Conservation (phyloP, 1,140 invertebrate species). For the Brachionus koreanus region DNA sequence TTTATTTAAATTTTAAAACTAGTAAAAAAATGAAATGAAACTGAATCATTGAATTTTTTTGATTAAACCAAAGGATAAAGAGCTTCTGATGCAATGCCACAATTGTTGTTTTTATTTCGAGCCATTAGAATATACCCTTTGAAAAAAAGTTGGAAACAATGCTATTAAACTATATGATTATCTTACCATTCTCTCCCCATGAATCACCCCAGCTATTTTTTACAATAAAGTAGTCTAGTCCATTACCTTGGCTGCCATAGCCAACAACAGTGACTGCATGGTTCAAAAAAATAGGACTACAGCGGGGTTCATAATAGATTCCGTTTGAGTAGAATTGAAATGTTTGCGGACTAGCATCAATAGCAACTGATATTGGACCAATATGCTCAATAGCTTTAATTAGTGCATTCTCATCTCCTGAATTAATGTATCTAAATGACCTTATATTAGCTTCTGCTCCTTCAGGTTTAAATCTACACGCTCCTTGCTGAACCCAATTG, state of each 20-base stretch:
- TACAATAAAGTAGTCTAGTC: slow-evolving; percentile 46
- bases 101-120: slow-evolving; percentile 78
- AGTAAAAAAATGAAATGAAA: not conserved
- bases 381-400: slow-evolving; percentile 75
- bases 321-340: slow-evolving; percentile 32
- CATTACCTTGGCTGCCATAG: slow-evolving; percentile 31
- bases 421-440: slow-evolving; percentile 71
- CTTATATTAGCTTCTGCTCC: slow-evolving; percentile 74
- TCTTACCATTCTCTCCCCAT: slow-evolving; percentile 40
- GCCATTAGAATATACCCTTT: slow-evolving; percentile 76
- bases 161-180: too few species aligned
- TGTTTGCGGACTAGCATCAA: slow-evolving; percentile 78
- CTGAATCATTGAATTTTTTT: not conserved
- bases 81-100: slow-evolving; percentile 77
- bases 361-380: slow-evolving; percentile 77
- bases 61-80: slow-evolving; percentile 58
- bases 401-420: slow-evolving; percentile 65
- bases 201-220: slow-evolving; percentile 46
- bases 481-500: not conserved
- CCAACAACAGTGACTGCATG: slow-evolving; percentile 45
- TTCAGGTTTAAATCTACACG: slow-evolving; percentile 42
- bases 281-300: slow-evolving; percentile 46
- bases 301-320: slow-evolving; percentile 49
- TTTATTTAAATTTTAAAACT: not conserved
- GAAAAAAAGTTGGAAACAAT: too few species aligned